Percentiles rank a stretch among this genome's conserved stretches.
Conservation (phyloP, 2,113 vertebrate species). For the Recurvirostra avosetta region DNA sequence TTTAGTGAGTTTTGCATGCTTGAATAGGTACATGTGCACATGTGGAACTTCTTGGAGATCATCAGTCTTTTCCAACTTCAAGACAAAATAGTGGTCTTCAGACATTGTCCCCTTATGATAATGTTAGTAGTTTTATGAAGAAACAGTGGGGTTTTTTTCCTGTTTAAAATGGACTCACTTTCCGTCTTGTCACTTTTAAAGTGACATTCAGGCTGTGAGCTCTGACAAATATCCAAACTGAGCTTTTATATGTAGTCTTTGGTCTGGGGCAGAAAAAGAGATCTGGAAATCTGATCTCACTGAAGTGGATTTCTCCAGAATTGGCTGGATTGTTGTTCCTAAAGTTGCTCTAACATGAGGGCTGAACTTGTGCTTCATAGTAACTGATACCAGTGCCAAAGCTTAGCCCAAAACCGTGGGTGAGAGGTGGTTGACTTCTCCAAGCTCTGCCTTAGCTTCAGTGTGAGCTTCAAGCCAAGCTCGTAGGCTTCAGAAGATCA, state of each 20-base stretch:
- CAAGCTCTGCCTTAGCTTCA: neutral
- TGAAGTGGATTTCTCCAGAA: neutral
- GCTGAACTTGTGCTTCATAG: neutral
- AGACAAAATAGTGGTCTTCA: neutral
- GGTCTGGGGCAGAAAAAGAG: neutral
- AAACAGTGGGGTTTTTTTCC: neutral
- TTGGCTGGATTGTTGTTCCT: neutral
- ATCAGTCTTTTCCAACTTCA: neutral
- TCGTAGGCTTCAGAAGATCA: neutral
- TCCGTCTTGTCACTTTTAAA: neutral
- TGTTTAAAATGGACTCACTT: neutral
- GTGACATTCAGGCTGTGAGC: neutral
- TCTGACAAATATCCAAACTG: neutral
- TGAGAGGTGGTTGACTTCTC: neutral
- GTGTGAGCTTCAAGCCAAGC: neutral
- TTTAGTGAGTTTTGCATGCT: neutral
- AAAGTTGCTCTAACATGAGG: neutral
- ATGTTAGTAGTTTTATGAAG: neutral
- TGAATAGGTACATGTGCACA: fast-evolving
- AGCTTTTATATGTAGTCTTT: neutral
- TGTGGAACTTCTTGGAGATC: neutral
- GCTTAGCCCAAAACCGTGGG: neutral
- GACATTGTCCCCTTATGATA: neutral
- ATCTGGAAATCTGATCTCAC: neutral
- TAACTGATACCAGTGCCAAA: neutral